phyloP scores from a whole-genome alignment of 2,797 vertebrate genomes.

The Argya squamiceps region DNA sequence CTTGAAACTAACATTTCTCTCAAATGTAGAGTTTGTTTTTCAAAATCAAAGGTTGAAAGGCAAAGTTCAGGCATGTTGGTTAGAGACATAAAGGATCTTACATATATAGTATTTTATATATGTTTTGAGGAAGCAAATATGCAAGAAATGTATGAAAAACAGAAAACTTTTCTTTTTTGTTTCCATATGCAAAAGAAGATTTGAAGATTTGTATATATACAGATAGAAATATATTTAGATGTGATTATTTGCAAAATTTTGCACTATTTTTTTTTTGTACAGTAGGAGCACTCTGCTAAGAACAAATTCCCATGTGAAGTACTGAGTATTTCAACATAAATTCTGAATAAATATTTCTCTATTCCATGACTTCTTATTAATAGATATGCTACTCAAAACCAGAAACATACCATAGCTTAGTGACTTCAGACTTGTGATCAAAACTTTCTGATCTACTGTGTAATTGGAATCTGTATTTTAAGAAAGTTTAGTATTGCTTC shows the following conservation, averaged over 20 bases:
- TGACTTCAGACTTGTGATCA: neutral
- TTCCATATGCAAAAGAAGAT: neutral
- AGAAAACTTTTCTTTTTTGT: neutral
- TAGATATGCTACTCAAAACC: neutral
- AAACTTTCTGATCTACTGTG: neutral
- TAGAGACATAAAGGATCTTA: neutral
- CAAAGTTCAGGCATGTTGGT: neutral
- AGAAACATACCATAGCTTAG: neutral
- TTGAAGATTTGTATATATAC: neutral
- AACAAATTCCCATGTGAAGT: neutral
- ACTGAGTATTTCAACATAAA: neutral
- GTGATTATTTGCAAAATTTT: neutral
- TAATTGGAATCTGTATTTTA: neutral
- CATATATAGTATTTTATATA: neutral
- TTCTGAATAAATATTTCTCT: constrained; percentile 1
- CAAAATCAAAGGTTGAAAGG: neutral
- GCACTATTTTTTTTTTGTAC: neutral
- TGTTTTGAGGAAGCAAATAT: neutral
- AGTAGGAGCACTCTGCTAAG: neutral
- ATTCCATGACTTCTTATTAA: neutral
- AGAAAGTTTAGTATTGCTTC: neutral
- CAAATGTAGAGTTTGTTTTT: neutral
- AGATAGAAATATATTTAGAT: neutral
- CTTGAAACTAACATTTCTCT: neutral
- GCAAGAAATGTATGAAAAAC: neutral